phyloP scores from a whole-genome alignment of 2,113 vertebrate genomes.

The Gambusia affinis region DNA sequence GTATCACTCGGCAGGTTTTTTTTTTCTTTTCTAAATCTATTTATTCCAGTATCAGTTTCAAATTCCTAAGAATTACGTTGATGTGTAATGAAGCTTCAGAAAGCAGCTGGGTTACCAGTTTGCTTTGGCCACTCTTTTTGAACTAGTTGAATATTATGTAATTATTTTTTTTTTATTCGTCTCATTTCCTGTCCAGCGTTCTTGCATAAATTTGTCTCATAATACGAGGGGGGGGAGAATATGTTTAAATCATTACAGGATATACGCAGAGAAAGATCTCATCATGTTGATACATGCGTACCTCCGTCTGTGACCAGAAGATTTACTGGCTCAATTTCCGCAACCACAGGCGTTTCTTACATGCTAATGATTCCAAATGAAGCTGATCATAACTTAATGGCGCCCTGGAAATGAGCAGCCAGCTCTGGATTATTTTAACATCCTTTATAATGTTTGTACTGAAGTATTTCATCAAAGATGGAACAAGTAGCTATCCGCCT shows the following conservation, averaged over 20 bases:
- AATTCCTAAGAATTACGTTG: too few species aligned
- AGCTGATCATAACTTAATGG: not conserved
- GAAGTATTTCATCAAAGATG: too few species aligned
- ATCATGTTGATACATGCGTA: not conserved
- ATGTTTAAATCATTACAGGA: constrained; percentile 36
- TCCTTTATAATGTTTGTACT: too few species aligned
- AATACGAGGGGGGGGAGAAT: constrained; percentile 2
- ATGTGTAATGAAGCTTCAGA: too few species aligned
- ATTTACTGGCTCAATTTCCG: not conserved
- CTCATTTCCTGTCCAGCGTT: not conserved
- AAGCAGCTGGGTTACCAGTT: too few species aligned
- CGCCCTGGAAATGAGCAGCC: not conserved
- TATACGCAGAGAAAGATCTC: not conserved
- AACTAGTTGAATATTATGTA: not conserved
- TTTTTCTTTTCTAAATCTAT: too few species aligned
- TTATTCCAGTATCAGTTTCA: too few species aligned
- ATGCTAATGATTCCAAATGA: constrained; percentile 2
- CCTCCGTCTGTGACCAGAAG: not conserved
- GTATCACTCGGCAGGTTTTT: too few species aligned
- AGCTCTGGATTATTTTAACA: too few species aligned
- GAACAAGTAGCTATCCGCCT: too few species aligned
- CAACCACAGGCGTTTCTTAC: constrained; percentile 1
- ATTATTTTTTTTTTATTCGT: not conserved
- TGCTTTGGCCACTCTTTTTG: too few species aligned
- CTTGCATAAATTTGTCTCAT: constrained; percentile 25